Evolutionary conservation across 2,888 invertebrate genomes (phyloP).

Genomic region (Athalia rosae): DNA sequence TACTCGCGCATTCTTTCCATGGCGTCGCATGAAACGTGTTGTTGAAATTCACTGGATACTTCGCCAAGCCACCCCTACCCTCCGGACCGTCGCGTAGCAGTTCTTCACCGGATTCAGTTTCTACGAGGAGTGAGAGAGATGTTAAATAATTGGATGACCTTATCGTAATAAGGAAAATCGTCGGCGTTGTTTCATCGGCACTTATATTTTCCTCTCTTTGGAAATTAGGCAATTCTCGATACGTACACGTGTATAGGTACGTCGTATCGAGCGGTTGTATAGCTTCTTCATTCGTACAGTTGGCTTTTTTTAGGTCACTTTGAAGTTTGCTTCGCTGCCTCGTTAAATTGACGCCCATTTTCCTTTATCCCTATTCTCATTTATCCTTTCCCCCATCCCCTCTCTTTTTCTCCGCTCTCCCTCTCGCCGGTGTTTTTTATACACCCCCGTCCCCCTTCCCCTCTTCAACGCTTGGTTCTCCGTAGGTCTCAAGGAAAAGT

Average conservation of each 20-base stretch:
- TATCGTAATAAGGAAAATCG: conserved; percentile 34
- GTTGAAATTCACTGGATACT: conserved; percentile 23
- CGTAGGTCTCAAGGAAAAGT: conserved; percentile 19
- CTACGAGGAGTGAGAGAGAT: conserved; percentile 8
- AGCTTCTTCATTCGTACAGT: conserved; percentile 29
- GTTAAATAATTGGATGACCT: conserved; percentile 41
- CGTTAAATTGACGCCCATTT: conserved; percentile 42
- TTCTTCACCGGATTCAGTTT: conserved; percentile 10
- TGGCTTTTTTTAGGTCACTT: conserved; percentile 26
- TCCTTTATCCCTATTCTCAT: conserved; percentile 2
- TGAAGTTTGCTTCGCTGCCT: conserved; percentile 41
- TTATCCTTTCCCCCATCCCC: conserved; percentile 5
- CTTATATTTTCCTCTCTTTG: conserved; percentile 21
- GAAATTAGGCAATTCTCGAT: conserved; percentile 40
- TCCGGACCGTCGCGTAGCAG: not conserved
- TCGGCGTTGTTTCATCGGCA: conserved; percentile 28
- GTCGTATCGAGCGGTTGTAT: too few species aligned
- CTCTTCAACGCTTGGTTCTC: too few species aligned
- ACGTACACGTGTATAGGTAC: not conserved
- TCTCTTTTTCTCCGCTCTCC: not conserved
- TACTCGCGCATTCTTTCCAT: not conserved
- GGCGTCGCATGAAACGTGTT: conserved; percentile 1
- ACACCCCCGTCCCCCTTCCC: not conserved
- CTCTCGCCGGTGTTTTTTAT: conserved; percentile 14
- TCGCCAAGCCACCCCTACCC: not conserved